Evolutionary conservation across 2,797 vertebrate species (phyloP).

Genomic region (Notamacropus eugenii): DNA sequence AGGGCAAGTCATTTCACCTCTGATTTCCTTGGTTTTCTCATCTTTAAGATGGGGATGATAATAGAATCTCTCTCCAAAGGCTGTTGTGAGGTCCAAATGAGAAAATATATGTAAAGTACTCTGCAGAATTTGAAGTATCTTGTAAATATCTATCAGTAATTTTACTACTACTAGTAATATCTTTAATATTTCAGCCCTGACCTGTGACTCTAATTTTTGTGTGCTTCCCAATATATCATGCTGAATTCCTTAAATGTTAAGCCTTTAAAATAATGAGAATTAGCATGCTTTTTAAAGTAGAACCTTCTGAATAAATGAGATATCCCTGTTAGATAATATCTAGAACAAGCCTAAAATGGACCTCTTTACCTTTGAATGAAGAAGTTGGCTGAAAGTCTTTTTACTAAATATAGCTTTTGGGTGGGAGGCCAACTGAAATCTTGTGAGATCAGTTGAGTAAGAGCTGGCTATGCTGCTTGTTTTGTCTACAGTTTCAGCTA

Average conservation of each 20-base stretch:
- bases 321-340: background rate
- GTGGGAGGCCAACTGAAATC: background rate
- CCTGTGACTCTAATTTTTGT: too few relatives aligned
- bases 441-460: background rate
- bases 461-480: background rate
- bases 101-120: background rate
- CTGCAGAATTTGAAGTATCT: background rate
- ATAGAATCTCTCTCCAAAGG: background rate
- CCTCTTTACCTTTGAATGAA: background rate
- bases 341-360: background rate
- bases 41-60: background rate
- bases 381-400: background rate
- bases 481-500: slow-evolving; percentile 17
- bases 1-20: background rate
- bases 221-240: background rate
- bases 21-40: background rate
- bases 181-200: too few relatives aligned
- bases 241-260: background rate
- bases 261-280: background rate
- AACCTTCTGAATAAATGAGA: accelerated
- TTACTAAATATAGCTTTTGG: slow-evolving; percentile 32
- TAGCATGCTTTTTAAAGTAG: background rate
- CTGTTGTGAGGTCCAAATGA: background rate
- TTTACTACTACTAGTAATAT: background rate
- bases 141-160: background rate